Conservation (phyloP, 2,888 invertebrate genomes). For the Drosophila mimica region DNA sequence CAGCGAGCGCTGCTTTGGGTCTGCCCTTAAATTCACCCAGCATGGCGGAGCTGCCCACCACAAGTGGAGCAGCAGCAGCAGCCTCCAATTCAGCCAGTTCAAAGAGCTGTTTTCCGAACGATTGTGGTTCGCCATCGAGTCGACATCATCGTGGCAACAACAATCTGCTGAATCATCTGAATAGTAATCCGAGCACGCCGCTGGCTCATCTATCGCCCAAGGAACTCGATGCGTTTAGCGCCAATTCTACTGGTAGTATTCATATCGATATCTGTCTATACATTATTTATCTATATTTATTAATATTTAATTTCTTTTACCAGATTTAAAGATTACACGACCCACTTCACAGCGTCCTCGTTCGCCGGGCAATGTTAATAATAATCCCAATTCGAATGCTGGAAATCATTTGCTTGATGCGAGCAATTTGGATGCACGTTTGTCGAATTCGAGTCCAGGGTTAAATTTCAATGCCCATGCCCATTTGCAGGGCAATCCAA, state of each 20-base stretch:
- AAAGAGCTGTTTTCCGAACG: conserved; percentile 68
- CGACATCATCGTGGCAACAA: conserved; percentile 53
- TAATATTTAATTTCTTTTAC: conserved; percentile 47
- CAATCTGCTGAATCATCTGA: conserved; percentile 85
- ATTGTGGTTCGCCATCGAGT: conserved; percentile 65
- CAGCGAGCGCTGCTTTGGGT: conserved; percentile 79
- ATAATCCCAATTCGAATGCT: conserved; percentile 15
- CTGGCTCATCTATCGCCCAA: conserved; percentile 88
- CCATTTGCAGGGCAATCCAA: conserved; percentile 63
- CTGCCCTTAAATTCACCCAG: conserved; percentile 90
- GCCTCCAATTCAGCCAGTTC: conserved; percentile 27
- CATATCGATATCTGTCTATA: not conserved
- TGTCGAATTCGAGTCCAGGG: conserved; percentile 82
- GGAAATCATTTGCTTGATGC: conserved; percentile 61
- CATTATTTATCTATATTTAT: not conserved
- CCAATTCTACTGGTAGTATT: conserved; percentile 33
- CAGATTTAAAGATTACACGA: conserved; percentile 84
- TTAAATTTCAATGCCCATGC: conserved; percentile 74
- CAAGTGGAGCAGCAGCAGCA: conserved; percentile 83
- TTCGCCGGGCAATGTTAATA: conserved; percentile 65
- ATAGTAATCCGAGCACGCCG: conserved; percentile 90
- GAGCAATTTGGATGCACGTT: conserved; percentile 75
- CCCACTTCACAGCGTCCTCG: conserved; percentile 83
- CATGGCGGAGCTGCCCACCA: conserved; percentile 85
- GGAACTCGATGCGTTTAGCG: conserved; percentile 79